Base-by-base conservation (phyloP, 2,888 invertebrate species). In the Pyrrhosoma nymphula region DNA sequence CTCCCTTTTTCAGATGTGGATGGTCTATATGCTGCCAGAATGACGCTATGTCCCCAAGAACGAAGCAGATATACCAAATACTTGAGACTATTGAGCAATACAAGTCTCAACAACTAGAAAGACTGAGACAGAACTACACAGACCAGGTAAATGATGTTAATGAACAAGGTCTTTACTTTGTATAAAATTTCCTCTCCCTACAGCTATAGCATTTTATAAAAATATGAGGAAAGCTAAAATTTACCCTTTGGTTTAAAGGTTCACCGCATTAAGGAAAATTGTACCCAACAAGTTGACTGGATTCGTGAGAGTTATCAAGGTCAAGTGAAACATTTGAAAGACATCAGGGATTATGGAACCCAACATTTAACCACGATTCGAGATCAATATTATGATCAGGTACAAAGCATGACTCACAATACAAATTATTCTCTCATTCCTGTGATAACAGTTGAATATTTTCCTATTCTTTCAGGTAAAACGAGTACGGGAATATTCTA, bases 351-450 rank as follows among this genome's bases (percentile, higher is more conserved):
- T 96, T 99, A 99, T 97, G 99, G 99, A 95, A 98, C 99, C 95
- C 98, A 98, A 96, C 99, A 99, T 97, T 97, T 99, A 96, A 98
- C 98, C 95, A 98, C 98, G 3, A 97, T 99, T 96, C 98, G 98
- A 96, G 99, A 99, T 97, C 99, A 99, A 97, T 99, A 99, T 97
- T 98, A 98, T 96, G 99, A 99, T 97, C 99, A 99, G 98, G 99
- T 98, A 97, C 96, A 96, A 96, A 95, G 18, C 69, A 60, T 60
- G 20, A 60, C n/a, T 69, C 26, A 23, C 47, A 55, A 18, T 95
- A 35, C 55, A 56, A 26, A 20, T 60, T 39, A 69, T 26, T 55
- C 55, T 69, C 56, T 88, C 82, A 47, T 20, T 26, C 35, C 60
- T 47, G 63, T 60, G 63, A 23, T 89, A 95, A 55, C 75, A 39